These are phyloP conservation scores for Torymus texanus DNA, from an alignment of 2,888 invertebrate species.

Conservation along the genomic window DNA sequence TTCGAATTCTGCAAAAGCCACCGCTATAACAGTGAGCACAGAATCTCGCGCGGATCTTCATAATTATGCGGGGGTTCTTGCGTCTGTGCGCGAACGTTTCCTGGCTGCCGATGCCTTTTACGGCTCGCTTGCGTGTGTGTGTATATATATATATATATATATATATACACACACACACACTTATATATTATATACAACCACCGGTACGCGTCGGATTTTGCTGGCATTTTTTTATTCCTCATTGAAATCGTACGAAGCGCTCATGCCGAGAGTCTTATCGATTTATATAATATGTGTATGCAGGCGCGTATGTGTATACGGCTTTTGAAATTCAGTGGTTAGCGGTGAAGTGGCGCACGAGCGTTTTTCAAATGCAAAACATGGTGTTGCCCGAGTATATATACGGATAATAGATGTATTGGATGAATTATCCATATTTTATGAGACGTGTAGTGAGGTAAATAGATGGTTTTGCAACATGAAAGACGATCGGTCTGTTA, in stretches of 20 bases:
- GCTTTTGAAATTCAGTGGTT: slow-evolving; percentile 31
- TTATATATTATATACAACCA: too few species aligned
- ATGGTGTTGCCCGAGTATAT: neutral
- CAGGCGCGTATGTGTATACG: neutral
- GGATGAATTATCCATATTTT: neutral
- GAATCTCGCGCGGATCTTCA: slow-evolving; percentile 43
- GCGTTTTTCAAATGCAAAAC: neutral
- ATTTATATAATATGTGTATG: slow-evolving; percentile 1
- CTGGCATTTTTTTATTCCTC: slow-evolving; percentile 6
- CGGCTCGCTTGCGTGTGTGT: neutral
- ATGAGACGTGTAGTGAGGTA: too few species aligned
- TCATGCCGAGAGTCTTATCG: slow-evolving; percentile 5
- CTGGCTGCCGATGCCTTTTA: slow-evolving; percentile 30
- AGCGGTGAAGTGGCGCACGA: neutral
- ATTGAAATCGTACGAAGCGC: slow-evolving; percentile 2
- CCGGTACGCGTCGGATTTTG: neutral
- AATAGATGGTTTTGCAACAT: too few species aligned
- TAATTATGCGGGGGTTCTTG: slow-evolving; percentile 35
- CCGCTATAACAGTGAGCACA: neutral
- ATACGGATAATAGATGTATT: neutral
- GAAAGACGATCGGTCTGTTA: too few species aligned
- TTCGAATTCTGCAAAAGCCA: slow-evolving; percentile 36
- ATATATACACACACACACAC: neutral
- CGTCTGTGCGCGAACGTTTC: slow-evolving; percentile 2
- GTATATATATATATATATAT: neutral